Base-by-base conservation (phyloP, 2,113 vertebrate species). In the Zosterops borbonicus region DNA sequence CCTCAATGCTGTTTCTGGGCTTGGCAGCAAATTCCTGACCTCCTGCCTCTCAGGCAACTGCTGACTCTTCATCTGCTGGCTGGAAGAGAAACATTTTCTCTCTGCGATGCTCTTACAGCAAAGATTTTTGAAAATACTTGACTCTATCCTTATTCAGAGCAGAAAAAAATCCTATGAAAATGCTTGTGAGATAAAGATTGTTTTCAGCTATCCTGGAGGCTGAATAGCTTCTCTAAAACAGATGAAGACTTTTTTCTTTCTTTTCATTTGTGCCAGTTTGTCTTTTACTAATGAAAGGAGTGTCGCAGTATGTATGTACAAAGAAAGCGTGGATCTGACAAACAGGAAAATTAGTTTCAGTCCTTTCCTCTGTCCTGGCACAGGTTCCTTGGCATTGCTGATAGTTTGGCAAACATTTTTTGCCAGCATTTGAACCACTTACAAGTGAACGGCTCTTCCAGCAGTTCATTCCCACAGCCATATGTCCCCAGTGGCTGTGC, bases 401-500 rank as follows among this genome's bases (percentile, higher is more conserved):
- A 6, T n/a, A 29, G 29, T 44, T 16, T 68, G 22, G 44, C 49
- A 85, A 56, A 58, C 14, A 2, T 65, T 83, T 88, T 46, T 63
- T 39, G 50, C 9, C 53, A 65, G 39, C 37, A 41, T 31, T 62
- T 31, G 0, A 22, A 35, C 14, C n/a, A 44, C 17, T 67, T 47
- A 7, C 1, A 70, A 4, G 10, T 28, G 28, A 33, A 4, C 0
- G 0, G 33, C 74, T 59, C 31, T 55, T 44, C 42, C 82, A 50
- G 59, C 0, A 0, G 6, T 18, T 64, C 21, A 1, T 56, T 65
- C 74, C 46, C 64, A n/a, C 0, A 0, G 24, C 41, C 12, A 1
- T 11, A 2, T 11, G 25, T 89, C 22, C 37, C 37, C 55, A 20
- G n/a, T 21, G 77, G 14, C 49, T 44, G 7, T 28, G 42, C 33